Evolutionary conservation across 1,140 invertebrate species (phyloP), one percentile per base, ranked within the genome.

Genomic region (Caenorhabditis inopinata): DNA sequence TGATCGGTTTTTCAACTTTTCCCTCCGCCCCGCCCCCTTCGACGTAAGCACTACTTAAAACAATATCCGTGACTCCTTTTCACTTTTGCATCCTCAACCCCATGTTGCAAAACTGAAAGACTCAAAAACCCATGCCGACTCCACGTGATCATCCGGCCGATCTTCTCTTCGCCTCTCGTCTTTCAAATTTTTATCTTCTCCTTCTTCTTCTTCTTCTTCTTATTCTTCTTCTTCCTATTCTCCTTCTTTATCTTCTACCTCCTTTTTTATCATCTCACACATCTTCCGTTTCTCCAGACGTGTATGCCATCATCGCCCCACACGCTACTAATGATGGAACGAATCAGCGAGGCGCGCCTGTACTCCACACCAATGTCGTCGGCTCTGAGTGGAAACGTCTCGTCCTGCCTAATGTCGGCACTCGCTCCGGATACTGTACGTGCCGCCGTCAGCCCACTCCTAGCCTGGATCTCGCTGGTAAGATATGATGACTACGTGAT

Each of bases 291-390:
- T 38, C 3, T 27, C 5, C 4, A 68, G 16, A 68, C 32, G 32
- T 68, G 38, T 68, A 68, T 68, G 58, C 38, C 58, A 68, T 68
- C 58, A 35, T 42, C 58, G 11, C 58, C 25, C 7, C 32, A 18
- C 32, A 38, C 58, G 18, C 58, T 68, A 21, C 14, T 68, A 38
- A 68, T 68, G 32, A 68, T 68, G 58, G 58, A 68, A 68, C 58
- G 58, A 68, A 16, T 68, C 58, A 58, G 25, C 23, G 58, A 68
- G 38, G 58, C 38, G n/a, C 58, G 58, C 11, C 2, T 68, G 58
- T 68, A 68, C 48, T 51, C 48, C 5, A 5, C n/a, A 23, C 32
- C 58, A 11, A 21, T 16, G 11, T 0, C 29, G 2, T 18, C 58
- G n/a, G 27, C 38, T 6, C n/a, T 42, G n/a, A 21, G 21, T 7